Evolutionary conservation across 2,888 invertebrate genomes (phyloP), one percentile per base, ranked within the genome.

Genomic region (Silvanus unidentatus): DNA sequence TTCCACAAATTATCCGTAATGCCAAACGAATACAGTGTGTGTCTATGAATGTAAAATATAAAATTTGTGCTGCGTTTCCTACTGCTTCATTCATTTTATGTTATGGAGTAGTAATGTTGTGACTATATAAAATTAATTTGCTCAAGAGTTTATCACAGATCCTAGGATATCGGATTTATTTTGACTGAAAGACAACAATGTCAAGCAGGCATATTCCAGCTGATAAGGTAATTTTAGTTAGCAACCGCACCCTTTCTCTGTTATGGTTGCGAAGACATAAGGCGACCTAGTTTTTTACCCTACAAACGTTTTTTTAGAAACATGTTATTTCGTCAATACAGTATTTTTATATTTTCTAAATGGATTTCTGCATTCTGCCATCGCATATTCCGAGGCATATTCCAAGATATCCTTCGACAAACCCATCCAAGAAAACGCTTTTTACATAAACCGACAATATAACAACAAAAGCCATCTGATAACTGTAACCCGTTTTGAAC

Each of bases 171-270:
- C 39, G 49, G 53, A 49, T 52, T 51, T 41, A 40, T 39, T 39
- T 40, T 40, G 41, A 47, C 39, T 42, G 39, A 45, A 27, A 73
- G 73, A 72, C 73, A 75, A 77, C 75, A 74, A 85, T 85, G 84
- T 83, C 84, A 76, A 80, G 81, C 71, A 84, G 86, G 77, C 84
- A 84, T 76, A 82, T 86, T 76, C 86, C 87, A 72, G 83, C 86
- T 74, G 86, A 87, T 78, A 87, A 87, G 86, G 87, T 86, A 75
- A 75, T 36, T 22, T 54, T 56, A 58, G 55, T 52, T 72, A 72
- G 37, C 70, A 81, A 81, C 67, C 68, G 67, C 67, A 66, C 68
- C 67, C 67, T 66, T 37, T 63, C 56, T 54, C 52, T 50, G 53
- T 55, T 54, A 38, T 45, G 47, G 47, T 57, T 54, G 57, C 50